These are phyloP conservation scores for Zaprionus camerounensis DNA, from an alignment of 1,140 invertebrate genomes.

Conservation along the genomic window DNA sequence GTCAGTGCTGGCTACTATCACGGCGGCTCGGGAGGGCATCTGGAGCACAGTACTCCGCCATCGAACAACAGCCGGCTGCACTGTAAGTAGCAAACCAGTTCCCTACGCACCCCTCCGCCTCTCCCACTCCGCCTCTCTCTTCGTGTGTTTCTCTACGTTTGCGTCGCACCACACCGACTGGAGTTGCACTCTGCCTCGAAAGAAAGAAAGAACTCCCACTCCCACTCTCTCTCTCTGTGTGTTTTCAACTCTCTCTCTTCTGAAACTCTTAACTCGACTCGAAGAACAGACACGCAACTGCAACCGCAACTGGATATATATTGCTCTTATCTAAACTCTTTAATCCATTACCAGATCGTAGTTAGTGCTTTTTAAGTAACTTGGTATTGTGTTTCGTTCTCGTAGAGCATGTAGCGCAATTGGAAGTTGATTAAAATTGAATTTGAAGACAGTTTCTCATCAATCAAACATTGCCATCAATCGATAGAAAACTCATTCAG, in stretches of 20 bases:
- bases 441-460: conserved; percentile 3
- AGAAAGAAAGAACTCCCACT: not conserved
- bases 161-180: conserved; percentile 18
- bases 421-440: conserved; percentile 13
- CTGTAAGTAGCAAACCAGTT: conserved; percentile 83
- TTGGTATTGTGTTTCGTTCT: conserved; percentile 23
- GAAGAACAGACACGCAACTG: conserved; percentile 16
- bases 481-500: conserved; percentile 6
- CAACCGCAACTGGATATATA: not conserved
- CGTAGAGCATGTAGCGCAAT: conserved; percentile 14
- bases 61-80: conserved; percentile 84
- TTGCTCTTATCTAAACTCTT: not conserved
- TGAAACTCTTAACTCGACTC: conserved; percentile 27
- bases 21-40: conserved; percentile 83
- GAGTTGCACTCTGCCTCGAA: conserved; percentile 45
- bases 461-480: not conserved
- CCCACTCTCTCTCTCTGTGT: not conserved
- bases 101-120: conserved; percentile 21
- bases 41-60: conserved; percentile 85
- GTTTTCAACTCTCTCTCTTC: conserved; percentile 11
- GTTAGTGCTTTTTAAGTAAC: conserved; percentile 10
- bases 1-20: conserved; percentile 83
- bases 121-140: not conserved
- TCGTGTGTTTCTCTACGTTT: not conserved
- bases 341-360: conserved; percentile 20